Conservation (phyloP, 2,888 invertebrate genomes). For the Spodoptera picta region DNA sequence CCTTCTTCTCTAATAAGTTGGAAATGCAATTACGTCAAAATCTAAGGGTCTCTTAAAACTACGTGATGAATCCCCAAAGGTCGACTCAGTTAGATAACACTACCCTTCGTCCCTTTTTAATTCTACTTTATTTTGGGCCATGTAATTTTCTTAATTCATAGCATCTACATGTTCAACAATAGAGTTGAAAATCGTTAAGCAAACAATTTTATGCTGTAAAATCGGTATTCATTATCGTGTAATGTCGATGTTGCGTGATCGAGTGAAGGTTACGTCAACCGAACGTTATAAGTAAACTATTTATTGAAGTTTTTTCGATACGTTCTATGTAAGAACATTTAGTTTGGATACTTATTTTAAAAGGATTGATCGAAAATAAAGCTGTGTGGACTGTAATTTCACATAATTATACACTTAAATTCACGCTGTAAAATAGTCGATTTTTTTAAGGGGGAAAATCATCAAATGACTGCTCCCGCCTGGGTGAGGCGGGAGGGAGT, state of each 20-base stretch:
- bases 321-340: constrained; percentile 1
- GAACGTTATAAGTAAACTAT: constrained; percentile 23
- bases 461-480: no score
- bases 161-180: not conserved
- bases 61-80: no score
- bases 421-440: no score
- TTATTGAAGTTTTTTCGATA: not conserved
- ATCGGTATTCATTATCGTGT: constrained; percentile 51
- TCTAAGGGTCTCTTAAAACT: no score
- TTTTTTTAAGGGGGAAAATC: no score
- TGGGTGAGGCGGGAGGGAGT: no score
- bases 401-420: no score
- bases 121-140: constrained; percentile 6
- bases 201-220: constrained; percentile 33
- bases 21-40: no score
- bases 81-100: constrained; percentile 22
- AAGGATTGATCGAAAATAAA: no score
- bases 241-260: constrained; percentile 59
- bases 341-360: not conserved
- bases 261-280: constrained; percentile 40
- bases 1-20: no score
- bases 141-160: constrained; percentile 10
- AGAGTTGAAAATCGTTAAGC: constrained; percentile 27
- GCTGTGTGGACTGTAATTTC: no score
- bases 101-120: constrained; percentile 17